Evolutionary conservation across 2,797 vertebrate genomes (phyloP).

Genomic region (Cyprinella venusta): DNA sequence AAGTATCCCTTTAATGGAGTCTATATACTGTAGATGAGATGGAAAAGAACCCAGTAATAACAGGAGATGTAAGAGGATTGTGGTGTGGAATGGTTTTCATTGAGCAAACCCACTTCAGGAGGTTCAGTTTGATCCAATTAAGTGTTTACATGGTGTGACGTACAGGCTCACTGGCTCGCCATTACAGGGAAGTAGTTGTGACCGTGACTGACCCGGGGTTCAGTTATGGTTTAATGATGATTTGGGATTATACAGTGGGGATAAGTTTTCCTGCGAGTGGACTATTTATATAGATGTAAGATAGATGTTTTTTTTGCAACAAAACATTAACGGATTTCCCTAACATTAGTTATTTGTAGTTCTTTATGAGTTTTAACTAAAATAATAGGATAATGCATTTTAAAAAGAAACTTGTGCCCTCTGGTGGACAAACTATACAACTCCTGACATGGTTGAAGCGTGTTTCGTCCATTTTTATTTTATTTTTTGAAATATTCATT

Average conservation of each 20-base stretch:
- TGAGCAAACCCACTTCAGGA: conserved; percentile 11
- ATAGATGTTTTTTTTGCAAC: too few species aligned
- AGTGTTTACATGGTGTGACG: conserved; percentile 19
- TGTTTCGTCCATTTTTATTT: too few species aligned
- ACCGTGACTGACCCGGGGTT: background rate
- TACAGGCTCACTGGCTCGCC: conserved; percentile 2
- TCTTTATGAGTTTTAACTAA: too few species aligned
- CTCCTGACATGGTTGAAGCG: too few species aligned
- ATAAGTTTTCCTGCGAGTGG: background rate
- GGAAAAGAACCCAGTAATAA: conserved; percentile 5
- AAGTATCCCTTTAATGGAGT: background rate
- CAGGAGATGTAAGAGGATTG: conserved; percentile 18
- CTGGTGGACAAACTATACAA: too few species aligned
- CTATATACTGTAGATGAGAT: background rate
- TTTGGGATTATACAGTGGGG: conserved; percentile 5
- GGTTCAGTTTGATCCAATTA: conserved; percentile 33
- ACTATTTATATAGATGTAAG: background rate
- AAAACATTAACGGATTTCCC: too few species aligned
- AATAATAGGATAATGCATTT: too few species aligned
- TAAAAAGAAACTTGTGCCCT: too few species aligned
- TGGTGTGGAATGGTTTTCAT: background rate
- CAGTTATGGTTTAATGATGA: background rate
- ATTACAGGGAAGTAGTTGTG: background rate
- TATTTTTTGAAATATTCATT: too few species aligned
- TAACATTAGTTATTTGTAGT: too few species aligned